Base-by-base conservation (phyloP, 2,797 vertebrate species). In the Tokudaia muenninki region DNA sequence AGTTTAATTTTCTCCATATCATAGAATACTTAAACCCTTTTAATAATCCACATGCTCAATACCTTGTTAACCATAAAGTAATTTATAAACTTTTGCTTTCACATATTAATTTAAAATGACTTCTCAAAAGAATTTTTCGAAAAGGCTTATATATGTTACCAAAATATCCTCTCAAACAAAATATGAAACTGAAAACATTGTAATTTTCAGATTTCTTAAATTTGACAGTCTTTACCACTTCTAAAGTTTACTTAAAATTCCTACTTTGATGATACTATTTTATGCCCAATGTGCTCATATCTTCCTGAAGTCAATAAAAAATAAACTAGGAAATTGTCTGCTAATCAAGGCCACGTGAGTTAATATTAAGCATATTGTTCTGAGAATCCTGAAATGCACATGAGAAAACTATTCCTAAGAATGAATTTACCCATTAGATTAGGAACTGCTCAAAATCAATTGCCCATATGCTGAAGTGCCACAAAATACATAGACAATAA, bases 301-400 rank as follows among this genome's bases (percentile, higher is more conserved):
- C 94, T 96, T 89, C 67, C 26, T 91, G 1, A 94, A 91, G 7
- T 87, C 81, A 96, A 79, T 63, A 41, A 87, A 47, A 94, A 97
- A 70, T 52, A 44, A 19, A 65, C 55, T 74, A 83, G 29, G 0
- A 97, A 95, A 52, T 37, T 94, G 1, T 44, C 63, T 81, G 55
- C 26, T 80, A 87, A 82, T 86, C 86, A 87, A 61, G 19, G 75
- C 14, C 61, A 88, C 37, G 50, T 80, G 65, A 44, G 19, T 89
- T 94, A 95, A 26, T 82, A 86, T 65, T 93, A 84, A 34, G 88
- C 34, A 22, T 16, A 90, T 61, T 88, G 65, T 94, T 87, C 75
- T 82, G 65, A 34, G 7, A 94, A 95, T 77, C 84, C 67, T 91
- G 31, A 90, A 94, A 77, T 50, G 29, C 59, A 90, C 10, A 72